Base-by-base conservation (phyloP, 2,113 vertebrate species). In the Tragelaphus scriptus region DNA sequence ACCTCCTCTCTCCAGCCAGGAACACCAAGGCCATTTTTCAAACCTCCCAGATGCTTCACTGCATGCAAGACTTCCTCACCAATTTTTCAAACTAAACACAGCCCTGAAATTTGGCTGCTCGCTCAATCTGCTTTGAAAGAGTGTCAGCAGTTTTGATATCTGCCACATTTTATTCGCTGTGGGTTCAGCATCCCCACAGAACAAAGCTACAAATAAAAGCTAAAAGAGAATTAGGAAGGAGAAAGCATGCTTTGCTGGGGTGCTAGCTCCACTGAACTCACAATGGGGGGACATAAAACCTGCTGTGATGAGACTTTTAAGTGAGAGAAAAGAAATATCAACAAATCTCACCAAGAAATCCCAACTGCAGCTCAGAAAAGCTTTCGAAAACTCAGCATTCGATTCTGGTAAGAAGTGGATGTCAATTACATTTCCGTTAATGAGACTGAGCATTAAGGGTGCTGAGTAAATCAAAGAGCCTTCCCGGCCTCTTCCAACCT, bases 1-100 rank as follows among this genome's bases (percentile, higher is more conserved):
- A 61, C 94, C 6, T 68, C 68, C 53, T 71, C 55, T 91, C 87
- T 95, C 75, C 94, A 98, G 95, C 0, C 1, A 58, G 6, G 87
- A 88, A 96, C 21, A 79, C 97, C 97, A 97, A 96, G 14, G 3
- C 25, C 85, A 95, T 97, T 95, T 95, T 90, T 98, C 97, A 97
- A 98, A 98, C 36, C 96, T 81, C 98, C 97, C 97, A 99, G 97
- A 98, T 98, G 98, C 93, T 97, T 98, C 90, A 51, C 96, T 97
- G 87, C 95, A 98, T 97, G 97, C 65, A 95, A 95, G 88, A 97
- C 68, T 79, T 97, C 65, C 84, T 47, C 94, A 90, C 86, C 97
- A 92, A 98, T 88, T 98, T 96, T 97, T 98, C 97, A 98, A 98
- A 97, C 90, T 90, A 97, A 98, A 68, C 49, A 68, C 92, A 96